Base-by-base conservation (phyloP, 2,888 invertebrate species). In the Pandemis heparana region DNA sequence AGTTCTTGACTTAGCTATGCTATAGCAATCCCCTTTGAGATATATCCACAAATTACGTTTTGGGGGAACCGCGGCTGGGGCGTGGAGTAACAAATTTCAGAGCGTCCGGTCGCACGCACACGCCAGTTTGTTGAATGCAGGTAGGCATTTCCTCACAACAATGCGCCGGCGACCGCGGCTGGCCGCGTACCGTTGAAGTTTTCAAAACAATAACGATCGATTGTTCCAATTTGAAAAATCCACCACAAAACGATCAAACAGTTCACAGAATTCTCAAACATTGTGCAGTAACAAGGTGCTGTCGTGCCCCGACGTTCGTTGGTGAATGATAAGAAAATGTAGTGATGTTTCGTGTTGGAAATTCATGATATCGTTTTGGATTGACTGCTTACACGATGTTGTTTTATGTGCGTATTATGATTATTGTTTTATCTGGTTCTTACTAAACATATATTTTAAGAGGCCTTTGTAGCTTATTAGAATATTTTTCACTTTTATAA, bases 211-310 rank as follows among this genome's bases (percentile, higher is more conserved):
- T 85, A 83, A 78, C 82, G 81, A 80, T 83, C 92, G 84, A 92
- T 94, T 92, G 93, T 93, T 92, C 84, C 82, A 82, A 85, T 89
- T 89, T 86, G 83, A 87, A 91, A 92, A 92, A 90, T 90, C 85
- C 86, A 89, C 85, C 81, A 89, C 90, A 92, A 90, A 92, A 92
- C 90, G 89, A 89, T 83, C 85, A 92, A 92, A 92, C 92, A 92
- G 85, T 83, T 79, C 80, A 79, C 79, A 85, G 85, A 87, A 89
- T 90, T 89, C 89, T 86, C 87, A 92, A 93, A 93, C 92, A 93
- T 86, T 80, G 80, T 80, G 80, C 80, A 79, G 78, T 81, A 73
- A 56, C 62, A 73, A 39, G 83, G 81, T 82, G 83, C 81, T 82
- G 82, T 83, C 80, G 81, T 78, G 79, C 79, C 77, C 77, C 78